Evolutionary conservation across 1,140 invertebrate genomes (phyloP), one percentile per base, ranked within the genome.

Genomic region (Megalopta genalis): DNA sequence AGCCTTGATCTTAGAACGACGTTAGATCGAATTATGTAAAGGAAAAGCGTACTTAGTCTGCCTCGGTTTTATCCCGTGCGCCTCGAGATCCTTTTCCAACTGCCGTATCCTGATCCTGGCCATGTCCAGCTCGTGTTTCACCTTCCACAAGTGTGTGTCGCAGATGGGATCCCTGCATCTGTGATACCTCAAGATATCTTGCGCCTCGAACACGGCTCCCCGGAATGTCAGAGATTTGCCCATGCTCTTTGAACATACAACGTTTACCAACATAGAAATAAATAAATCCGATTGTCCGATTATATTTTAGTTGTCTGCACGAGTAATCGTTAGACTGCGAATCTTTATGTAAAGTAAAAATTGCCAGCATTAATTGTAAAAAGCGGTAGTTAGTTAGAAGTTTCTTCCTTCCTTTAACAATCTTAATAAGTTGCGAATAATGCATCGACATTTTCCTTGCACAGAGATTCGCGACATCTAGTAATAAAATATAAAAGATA

Each of bases 131-230:
- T 98, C 97, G 90, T 98, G 96, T 84, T 96, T 96, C 25, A 97
- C 97, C 90, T 98, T 97, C 97, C 97, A 98, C 25, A 97, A 93
- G 90, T 97, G 95, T 2, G 96, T 96, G 90, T 97, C 96, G 89
- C 96, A 97, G 37, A 97, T 95, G 3, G 96, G 96, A 93, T 98
- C 96, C 64, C 95, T 94, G 91, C 97, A 98, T 76, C 95, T 93
- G 67, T 94, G 94, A 76, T 94, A 92, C 68, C 90, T 89, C 14
- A 94, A 74, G 49, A 95, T 94, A 80, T 96, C 96, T 88, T 95
- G 95, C 14, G 97, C 97, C 93, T 98, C 97, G 88, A 94, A 97
- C 3, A 98, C 97, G 54, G 97, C 97, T 21, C 97, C 97, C 54
- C 97, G 95, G 87, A 98, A 98, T 25, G 96, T 97, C 82, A 98